Conservation (phyloP, 2,888 invertebrate species). For the Willowsia nigromaculata region DNA sequence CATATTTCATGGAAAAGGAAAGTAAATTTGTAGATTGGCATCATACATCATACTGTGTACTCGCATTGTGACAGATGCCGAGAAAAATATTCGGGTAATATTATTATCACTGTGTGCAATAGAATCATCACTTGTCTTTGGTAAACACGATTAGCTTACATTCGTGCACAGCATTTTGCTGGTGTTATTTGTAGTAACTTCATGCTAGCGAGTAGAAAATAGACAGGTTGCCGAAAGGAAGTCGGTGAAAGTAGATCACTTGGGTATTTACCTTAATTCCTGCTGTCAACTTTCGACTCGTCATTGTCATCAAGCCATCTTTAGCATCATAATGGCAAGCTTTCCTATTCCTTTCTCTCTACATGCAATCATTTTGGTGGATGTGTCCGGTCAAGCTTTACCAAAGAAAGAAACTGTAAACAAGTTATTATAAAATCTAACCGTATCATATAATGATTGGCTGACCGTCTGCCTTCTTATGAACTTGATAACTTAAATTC, state of each 20-base stretch:
- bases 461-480: background rate
- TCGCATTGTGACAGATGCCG: too few relatives aligned
- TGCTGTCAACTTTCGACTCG: background rate
- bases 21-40: too few relatives aligned
- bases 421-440: background rate
- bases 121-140: too few relatives aligned
- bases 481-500: background rate
- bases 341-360: background rate
- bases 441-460: background rate
- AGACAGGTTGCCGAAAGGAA: background rate
- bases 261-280: slow-evolving; percentile 26
- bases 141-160: too few relatives aligned
- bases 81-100: too few relatives aligned
- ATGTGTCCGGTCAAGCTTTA: background rate
- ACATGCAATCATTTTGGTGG: background rate
- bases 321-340: background rate
- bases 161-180: too few relatives aligned
- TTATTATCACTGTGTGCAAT: too few relatives aligned
- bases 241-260: slow-evolving; percentile 7
- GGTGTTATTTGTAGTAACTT: too few relatives aligned
- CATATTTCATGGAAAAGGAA: too few relatives aligned
- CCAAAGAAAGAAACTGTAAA: background rate
- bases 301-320: background rate
- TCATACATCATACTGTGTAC: too few relatives aligned
- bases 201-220: background rate